A percentile compares a stretch with the other conserved stretches of the same genome.
These are phyloP conservation scores for Pomatorhinus ruficollis DNA, from an alignment of 2,113 vertebrate species.

Conservation along the genomic window DNA sequence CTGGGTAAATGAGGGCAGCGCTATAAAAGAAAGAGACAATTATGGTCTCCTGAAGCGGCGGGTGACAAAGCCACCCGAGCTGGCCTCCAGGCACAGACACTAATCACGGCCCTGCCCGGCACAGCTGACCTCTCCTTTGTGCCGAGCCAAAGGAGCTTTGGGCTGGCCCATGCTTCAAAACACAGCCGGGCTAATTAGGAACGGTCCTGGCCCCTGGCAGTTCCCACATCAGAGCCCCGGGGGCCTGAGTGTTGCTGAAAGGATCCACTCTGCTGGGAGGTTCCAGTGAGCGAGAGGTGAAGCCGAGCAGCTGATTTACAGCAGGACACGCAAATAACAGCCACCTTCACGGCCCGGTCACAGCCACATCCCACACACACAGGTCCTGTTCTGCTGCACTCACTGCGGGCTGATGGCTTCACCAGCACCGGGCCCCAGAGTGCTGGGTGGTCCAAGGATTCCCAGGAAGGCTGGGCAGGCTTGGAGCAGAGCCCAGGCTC, in stretches of 20 bases:
- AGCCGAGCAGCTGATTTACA: neutral
- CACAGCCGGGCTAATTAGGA: neutral
- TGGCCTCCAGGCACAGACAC: neutral
- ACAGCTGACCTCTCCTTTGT: conserved; percentile 15
- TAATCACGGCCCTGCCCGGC: neutral
- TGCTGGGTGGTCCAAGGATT: neutral
- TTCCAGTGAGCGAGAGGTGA: neutral
- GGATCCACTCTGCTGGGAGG: neutral
- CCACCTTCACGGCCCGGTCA: neutral
- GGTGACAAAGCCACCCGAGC: neutral
- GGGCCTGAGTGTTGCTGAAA: neutral
- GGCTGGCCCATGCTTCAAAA: neutral
- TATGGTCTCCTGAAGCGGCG: neutral
- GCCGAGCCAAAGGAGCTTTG: neutral
- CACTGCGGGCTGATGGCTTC: accelerated
- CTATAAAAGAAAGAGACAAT: neutral
- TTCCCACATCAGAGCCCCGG: neutral
- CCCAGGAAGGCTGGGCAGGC: neutral
- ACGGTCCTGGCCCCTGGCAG: neutral
- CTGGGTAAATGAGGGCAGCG: neutral
- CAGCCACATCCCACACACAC: neutral
- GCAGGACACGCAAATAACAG: neutral
- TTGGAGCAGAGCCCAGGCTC: neutral
- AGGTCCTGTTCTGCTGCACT: accelerated
- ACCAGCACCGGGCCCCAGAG: accelerated